Evolutionary conservation across 2,888 invertebrate genomes (phyloP), one percentile per base, ranked within the genome.

Genomic region (Idaea straminata): DNA sequence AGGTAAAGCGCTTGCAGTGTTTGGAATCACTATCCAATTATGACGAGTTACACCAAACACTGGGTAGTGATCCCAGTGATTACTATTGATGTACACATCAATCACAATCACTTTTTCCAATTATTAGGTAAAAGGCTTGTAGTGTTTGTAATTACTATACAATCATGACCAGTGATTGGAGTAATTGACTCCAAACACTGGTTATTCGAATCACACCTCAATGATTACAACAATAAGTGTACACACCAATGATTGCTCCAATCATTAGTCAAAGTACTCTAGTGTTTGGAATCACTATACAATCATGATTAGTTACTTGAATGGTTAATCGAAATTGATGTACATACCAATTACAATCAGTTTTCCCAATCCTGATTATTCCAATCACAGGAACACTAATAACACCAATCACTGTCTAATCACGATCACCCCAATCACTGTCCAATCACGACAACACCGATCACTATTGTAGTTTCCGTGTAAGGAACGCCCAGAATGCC

Each of bases 401-500:
- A 0, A 7, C 47, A 47, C 47, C 47, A 10, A 47, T 47, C 47
- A 47, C 47, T 6, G 47, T 47, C 47, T 13, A 47, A 47, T 47
- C 7, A 10, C 13, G 10, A 47, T 47, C 13, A 47, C 47, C 5
- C 47, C 47, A 10, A 47, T 47, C 47, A 47, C 47, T 47, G 47
- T 47, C 47, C 47, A 47, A 47, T 47, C 47, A 47, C 47, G 47
- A 38, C 13, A 6, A 38, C 38, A 38, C 38, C 38, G 38, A 59
- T 66, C 66, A 71, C 72, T 75, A 77, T 62, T 74, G 77, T 67
- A 73, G 75, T 35, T 76, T 61, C 47, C 73, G 74, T 62, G 72
- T 69, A 5, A 80, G 74, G 57, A 88, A 64, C 61, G 81, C 80
- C 86, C 87, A 88, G 36, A 83, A 71, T 5, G 85, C 75, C 38